These are phyloP conservation scores for Chaetophractus vellerosus DNA, from an alignment of 2,797 vertebrate species.

Conservation along the genomic window DNA sequence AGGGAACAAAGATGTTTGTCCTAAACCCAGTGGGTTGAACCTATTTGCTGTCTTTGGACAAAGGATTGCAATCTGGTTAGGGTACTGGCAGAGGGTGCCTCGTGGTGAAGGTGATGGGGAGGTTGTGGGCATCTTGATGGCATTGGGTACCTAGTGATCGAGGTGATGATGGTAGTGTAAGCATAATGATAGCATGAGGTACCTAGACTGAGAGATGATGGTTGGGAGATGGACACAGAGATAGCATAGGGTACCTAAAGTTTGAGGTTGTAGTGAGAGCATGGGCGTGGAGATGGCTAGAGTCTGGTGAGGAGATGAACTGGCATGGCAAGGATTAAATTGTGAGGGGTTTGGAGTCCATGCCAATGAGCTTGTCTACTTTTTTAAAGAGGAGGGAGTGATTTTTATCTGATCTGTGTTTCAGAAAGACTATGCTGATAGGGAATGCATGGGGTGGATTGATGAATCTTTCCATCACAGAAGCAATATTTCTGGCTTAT, in stretches of 20 bases:
- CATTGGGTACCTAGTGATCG: not conserved
- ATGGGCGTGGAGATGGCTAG: too few relatives aligned
- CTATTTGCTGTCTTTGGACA: not conserved
- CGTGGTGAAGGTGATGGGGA: too few relatives aligned
- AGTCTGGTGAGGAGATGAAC: not conserved
- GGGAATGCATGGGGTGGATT: not conserved
- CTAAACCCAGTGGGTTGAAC: too few relatives aligned
- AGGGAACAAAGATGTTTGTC: not conserved
- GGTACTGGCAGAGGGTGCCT: too few relatives aligned
- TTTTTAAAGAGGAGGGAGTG: conserved; percentile 32
- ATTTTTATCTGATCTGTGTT: conserved; percentile 32
- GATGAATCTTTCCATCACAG: not conserved
- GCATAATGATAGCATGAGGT: too few relatives aligned
- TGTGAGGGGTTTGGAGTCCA: not conserved
- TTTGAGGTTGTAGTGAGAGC: not conserved
- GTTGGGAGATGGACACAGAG: not conserved
- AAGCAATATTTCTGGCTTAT: conserved; percentile 1
- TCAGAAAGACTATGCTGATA: not conserved
- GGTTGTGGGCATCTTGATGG: too few relatives aligned
- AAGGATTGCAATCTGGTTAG: not conserved
- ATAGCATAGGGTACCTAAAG: not conserved
- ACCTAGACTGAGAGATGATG: not conserved
- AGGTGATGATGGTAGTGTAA: not conserved
- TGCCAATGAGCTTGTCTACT: not conserved
- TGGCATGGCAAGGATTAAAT: not conserved